Evolutionary conservation across 2,888 invertebrate species (phyloP).

Genomic region (Stramonita haemastoma): DNA sequence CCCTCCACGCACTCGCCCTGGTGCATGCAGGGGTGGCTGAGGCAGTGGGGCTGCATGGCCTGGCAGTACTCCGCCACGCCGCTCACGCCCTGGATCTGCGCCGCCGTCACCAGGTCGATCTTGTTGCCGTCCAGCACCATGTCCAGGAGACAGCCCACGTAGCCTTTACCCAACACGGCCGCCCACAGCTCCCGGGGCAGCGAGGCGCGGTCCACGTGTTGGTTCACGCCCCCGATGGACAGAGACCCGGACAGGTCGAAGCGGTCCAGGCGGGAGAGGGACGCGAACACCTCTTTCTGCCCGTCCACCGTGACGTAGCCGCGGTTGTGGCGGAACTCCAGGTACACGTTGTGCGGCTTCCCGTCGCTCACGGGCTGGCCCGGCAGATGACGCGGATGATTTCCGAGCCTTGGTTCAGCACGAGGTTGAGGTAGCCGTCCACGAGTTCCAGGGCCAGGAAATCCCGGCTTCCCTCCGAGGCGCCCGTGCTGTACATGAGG

Average conservation of each 20-base stretch:
- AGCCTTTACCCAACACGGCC: slow-evolving; percentile 91
- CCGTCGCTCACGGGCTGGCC: slow-evolving; percentile 89
- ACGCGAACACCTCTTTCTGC: slow-evolving; percentile 78
- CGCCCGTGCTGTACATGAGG: slow-evolving; percentile 93
- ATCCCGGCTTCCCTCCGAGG: slow-evolving; percentile 81
- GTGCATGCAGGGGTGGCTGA: slow-evolving; percentile 91
- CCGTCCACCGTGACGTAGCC: slow-evolving; percentile 90
- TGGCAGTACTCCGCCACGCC: slow-evolving; percentile 93
- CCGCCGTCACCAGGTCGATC: slow-evolving; percentile 91
- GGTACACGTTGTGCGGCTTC: slow-evolving; percentile 92
- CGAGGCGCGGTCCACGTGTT: slow-evolving; percentile 81
- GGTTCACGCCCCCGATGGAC: slow-evolving; percentile 88
- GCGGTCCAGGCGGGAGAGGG: slow-evolving; percentile 88
- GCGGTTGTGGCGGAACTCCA: slow-evolving; percentile 88
- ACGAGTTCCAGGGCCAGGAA: slow-evolving; percentile 95
- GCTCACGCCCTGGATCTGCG: slow-evolving; percentile 93
- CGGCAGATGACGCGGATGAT: slow-evolving; percentile 86
- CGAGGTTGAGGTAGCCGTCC: slow-evolving; percentile 94
- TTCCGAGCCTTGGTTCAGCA: slow-evolving; percentile 94
- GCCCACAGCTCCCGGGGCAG: slow-evolving; percentile 94
- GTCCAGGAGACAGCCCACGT: slow-evolving; percentile 95
- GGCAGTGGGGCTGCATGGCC: slow-evolving; percentile 76
- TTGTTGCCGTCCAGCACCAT: slow-evolving; percentile 91
- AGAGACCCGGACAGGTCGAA: slow-evolving; percentile 92
- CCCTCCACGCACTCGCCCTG: slow-evolving; percentile 93